These are phyloP conservation scores for Todus mexicanus DNA, from an alignment of 2,797 vertebrate genomes.

Conservation along the genomic window DNA sequence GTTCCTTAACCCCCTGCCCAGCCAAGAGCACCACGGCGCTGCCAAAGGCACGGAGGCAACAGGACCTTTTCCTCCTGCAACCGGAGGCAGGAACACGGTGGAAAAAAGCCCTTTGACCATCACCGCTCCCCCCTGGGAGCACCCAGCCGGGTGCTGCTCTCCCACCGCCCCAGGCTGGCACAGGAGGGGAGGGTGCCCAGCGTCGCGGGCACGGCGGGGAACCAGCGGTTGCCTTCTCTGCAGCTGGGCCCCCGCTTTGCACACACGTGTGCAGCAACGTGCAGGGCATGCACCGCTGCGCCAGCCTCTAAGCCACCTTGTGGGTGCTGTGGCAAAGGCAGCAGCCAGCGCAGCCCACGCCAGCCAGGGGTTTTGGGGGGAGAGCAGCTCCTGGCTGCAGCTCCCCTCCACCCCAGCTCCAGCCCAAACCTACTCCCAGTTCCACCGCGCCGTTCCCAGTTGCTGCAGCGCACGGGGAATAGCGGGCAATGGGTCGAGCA, in stretches of 20 bases:
- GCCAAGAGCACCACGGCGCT: background rate
- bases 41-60: accelerated
- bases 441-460: background rate
- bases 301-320: background rate
- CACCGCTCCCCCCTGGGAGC: background rate
- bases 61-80: background rate
- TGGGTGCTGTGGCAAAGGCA: background rate
- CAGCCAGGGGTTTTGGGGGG: background rate
- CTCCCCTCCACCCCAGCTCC: background rate
- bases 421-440: background rate
- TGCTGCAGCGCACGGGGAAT: accelerated
- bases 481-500: background rate
- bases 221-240: background rate
- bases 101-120: background rate
- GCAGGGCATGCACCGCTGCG: background rate
- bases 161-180: accelerated
- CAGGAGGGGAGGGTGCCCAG: background rate
- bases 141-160: background rate
- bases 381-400: background rate
- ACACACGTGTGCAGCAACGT: background rate
- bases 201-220: accelerated
- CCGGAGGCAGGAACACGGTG: background rate
- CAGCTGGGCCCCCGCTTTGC: background rate
- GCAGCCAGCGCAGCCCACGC: background rate
- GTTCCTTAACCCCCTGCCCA: accelerated